Conservation (phyloP, 1,140 invertebrate species). For the Chelonus insularis region DNA sequence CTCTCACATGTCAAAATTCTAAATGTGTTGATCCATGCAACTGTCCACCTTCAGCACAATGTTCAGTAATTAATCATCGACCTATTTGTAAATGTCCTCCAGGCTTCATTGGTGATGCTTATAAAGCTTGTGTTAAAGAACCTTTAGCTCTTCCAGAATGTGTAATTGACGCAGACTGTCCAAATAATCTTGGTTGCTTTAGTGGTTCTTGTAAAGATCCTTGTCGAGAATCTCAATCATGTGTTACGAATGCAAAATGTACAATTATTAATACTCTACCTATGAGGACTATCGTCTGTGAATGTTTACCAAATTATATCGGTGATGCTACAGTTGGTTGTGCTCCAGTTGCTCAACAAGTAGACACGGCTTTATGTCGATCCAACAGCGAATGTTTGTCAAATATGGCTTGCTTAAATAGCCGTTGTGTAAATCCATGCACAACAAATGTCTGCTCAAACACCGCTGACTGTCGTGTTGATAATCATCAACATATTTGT, state of each 20-base stretch:
- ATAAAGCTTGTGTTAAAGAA: conserved; percentile 66
- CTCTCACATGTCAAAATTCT: conserved; percentile 74
- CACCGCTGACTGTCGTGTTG: conserved; percentile 76
- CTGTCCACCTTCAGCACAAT: conserved; percentile 71
- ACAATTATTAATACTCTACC: conserved; percentile 82
- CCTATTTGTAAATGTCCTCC: conserved; percentile 81
- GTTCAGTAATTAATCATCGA: conserved; percentile 75
- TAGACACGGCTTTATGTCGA: conserved; percentile 66
- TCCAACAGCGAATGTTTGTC: conserved; percentile 69
- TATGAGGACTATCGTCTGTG: conserved; percentile 83
- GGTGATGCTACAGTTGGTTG: conserved; percentile 85
- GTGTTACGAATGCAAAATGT: conserved; percentile 78
- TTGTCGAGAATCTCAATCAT: conserved; percentile 77
- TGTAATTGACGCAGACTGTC: conserved; percentile 80
- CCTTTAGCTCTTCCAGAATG: conserved; percentile 69
- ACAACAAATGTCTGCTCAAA: conserved; percentile 74
- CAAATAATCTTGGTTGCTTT: conserved; percentile 82
- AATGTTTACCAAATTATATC: conserved; percentile 77
- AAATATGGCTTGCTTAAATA: conserved; percentile 73
- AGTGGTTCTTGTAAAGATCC: conserved; percentile 80
- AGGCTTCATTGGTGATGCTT: conserved; percentile 79
- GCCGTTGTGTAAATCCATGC: conserved; percentile 78
- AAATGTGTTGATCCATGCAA: conserved; percentile 80
- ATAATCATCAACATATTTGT: conserved; percentile 76
- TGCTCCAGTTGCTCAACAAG: conserved; percentile 55